phyloP scores from a whole-genome alignment of 2,113 vertebrate species.

The Cottus gobio region DNA sequence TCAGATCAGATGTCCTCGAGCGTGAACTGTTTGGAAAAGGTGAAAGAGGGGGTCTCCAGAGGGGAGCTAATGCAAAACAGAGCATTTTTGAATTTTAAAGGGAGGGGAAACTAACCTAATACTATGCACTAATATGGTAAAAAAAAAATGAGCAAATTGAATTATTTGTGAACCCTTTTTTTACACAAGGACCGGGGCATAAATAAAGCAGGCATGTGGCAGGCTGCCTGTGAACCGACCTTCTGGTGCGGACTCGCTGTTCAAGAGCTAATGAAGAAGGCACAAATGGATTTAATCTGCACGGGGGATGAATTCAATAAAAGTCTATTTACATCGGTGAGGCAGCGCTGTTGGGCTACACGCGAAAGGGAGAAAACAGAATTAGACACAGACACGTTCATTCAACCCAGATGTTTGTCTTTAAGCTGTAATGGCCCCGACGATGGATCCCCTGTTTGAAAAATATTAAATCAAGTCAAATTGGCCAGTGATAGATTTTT shows the following conservation, averaged over 20 bases:
- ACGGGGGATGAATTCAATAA: slow-evolving; percentile 78
- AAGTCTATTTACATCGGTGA: slow-evolving; percentile 70
- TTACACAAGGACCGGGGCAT: slow-evolving; percentile 36
- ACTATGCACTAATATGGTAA: slow-evolving; percentile 75
- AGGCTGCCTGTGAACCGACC: slow-evolving; percentile 26
- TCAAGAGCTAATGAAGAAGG: slow-evolving; percentile 71
- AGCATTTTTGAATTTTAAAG: slow-evolving; percentile 48
- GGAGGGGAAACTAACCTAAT: slow-evolving; percentile 54
- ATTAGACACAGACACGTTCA: slow-evolving; percentile 72
- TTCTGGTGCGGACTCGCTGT: slow-evolving; percentile 48
- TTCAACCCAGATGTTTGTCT: slow-evolving; percentile 78
- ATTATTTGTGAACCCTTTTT: slow-evolving; percentile 62
- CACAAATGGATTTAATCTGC: slow-evolving; percentile 74
- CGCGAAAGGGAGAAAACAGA: slow-evolving; percentile 66
- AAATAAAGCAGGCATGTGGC: slow-evolving; percentile 62
- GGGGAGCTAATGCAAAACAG: slow-evolving; percentile 59
- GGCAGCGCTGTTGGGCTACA: slow-evolving; percentile 66
- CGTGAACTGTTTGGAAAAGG: slow-evolving; percentile 55
- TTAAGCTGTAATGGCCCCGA: slow-evolving; percentile 53
- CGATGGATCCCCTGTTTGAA: slow-evolving; percentile 51
- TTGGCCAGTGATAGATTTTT: slow-evolving; percentile 50
- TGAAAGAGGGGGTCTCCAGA: slow-evolving; percentile 66
- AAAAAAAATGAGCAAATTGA: slow-evolving; percentile 63
- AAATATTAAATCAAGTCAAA: slow-evolving; percentile 27
- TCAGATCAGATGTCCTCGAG: slow-evolving; percentile 52